Percentiles rank a stretch among this genome's conserved stretches.
Evolutionary conservation across 2,888 invertebrate species (phyloP).

Genomic region (Pyrgus malvae): DNA sequence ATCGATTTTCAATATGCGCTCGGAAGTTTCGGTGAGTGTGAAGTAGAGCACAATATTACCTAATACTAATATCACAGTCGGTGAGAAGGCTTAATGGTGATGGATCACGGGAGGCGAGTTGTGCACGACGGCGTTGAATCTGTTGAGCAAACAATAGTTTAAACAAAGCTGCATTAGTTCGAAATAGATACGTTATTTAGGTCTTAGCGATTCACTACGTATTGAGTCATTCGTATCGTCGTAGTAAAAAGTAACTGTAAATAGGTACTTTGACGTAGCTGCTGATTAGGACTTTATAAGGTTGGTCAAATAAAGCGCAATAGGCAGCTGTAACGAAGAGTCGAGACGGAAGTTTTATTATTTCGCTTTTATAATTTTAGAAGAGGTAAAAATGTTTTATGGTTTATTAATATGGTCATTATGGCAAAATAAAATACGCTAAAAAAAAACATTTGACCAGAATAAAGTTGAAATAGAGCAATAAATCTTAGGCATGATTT

Average conservation of each 20-base stretch:
- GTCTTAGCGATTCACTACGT: slow-evolving; percentile 1
- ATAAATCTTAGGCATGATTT: no score
- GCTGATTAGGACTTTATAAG: no score
- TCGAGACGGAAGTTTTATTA: no score
- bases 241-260: not conserved
- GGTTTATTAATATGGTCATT: no score
- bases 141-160: slow-evolving; percentile 51
- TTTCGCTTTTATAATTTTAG: no score
- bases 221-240: not conserved
- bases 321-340: no score
- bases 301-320: no score
- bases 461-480: no score
- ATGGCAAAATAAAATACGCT: no score
- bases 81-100: slow-evolving; percentile 64
- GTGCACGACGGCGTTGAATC: slow-evolving; percentile 78
- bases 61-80: slow-evolving; percentile 73
- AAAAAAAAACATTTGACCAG: no score
- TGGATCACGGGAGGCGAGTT: slow-evolving; percentile 75
- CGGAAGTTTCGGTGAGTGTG: slow-evolving; percentile 23
- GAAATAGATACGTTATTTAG: not conserved
- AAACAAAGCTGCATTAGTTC: slow-evolving; percentile 8
- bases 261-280: no score
- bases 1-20: slow-evolving; percentile 26
- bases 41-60: slow-evolving; percentile 26
- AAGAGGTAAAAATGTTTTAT: no score